phyloP scores from a whole-genome alignment of 2,113 vertebrate genomes.

The Atlantisia rogersi region DNA sequence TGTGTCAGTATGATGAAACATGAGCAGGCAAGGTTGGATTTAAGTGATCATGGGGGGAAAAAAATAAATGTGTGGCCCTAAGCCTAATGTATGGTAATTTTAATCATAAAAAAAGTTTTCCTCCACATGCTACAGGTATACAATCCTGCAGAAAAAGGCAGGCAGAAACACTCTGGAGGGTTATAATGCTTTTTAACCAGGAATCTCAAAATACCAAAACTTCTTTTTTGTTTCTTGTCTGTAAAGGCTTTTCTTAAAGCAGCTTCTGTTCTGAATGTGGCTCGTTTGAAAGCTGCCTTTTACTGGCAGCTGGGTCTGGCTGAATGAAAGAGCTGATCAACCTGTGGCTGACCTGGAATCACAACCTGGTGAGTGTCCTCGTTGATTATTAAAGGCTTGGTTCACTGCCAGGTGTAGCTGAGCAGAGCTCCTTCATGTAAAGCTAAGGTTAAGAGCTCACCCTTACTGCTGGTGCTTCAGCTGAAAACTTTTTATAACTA shows the following conservation, averaged over 20 bases:
- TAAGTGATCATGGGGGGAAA: not conserved
- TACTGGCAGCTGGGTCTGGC: not conserved
- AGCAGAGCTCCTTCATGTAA: not conserved
- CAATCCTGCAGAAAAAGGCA: not conserved
- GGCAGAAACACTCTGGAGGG: not conserved
- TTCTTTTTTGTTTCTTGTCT: not conserved
- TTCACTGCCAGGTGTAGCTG: not conserved
- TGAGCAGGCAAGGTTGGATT: not conserved
- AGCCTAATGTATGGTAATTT: not conserved
- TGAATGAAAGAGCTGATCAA: not conserved
- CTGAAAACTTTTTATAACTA: not conserved
- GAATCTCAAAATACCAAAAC: not conserved
- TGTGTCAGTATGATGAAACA: not conserved
- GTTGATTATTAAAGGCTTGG: not conserved
- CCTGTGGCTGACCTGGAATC: not conserved
- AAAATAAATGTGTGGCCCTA: not conserved
- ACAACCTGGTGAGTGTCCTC: not conserved
- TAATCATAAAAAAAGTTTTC: not conserved
- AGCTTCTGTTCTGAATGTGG: not conserved
- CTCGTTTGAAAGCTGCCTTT: not conserved
- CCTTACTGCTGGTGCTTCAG: not conserved
- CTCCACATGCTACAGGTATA: not conserved
- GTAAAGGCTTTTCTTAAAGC: not conserved
- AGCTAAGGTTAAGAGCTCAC: not conserved
- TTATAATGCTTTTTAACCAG: not conserved